These are phyloP conservation scores for Enteromius anoplus DNA, from an alignment of 2,797 vertebrate genomes.

Conservation along the genomic window DNA sequence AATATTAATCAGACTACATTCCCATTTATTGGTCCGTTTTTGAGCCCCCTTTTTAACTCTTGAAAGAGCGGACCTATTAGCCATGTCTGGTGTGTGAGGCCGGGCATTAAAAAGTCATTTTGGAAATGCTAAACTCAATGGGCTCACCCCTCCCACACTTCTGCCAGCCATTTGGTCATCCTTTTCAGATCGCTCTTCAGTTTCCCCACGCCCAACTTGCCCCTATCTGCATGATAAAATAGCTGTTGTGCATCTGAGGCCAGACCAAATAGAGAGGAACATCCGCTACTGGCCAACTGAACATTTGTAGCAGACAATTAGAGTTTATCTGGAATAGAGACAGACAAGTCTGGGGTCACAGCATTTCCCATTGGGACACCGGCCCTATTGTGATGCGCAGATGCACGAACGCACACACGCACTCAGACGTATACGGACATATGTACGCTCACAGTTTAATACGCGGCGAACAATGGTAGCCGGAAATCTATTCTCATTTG, in stretches of 20 bases:
- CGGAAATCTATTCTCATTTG: slow-evolving; percentile 75
- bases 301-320: slow-evolving; percentile 89
- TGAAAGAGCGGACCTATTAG: slow-evolving; percentile 87
- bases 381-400: slow-evolving; percentile 77
- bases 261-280: slow-evolving; percentile 81
- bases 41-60: slow-evolving; percentile 81
- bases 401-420: slow-evolving; percentile 70
- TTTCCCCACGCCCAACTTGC: slow-evolving; percentile 76
- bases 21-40: slow-evolving; percentile 76
- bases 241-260: slow-evolving; percentile 80
- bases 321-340: slow-evolving; percentile 86
- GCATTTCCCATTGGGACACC: slow-evolving; percentile 77
- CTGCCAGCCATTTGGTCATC: slow-evolving; percentile 98
- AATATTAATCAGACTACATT: slow-evolving; percentile 99
- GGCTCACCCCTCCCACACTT: slow-evolving; percentile 98
- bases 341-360: slow-evolving; percentile 84
- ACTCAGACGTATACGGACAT: slow-evolving; percentile 61
- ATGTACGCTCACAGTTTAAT: slow-evolving; percentile 63
- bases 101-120: slow-evolving; percentile 99
- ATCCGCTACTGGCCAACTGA: slow-evolving; percentile 81
- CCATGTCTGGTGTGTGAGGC: slow-evolving; percentile 90
- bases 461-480: slow-evolving; percentile 60
- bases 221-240: slow-evolving; percentile 87
- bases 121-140: slow-evolving; percentile 95
- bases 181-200: slow-evolving; percentile 87